Evolutionary conservation across 2,888 invertebrate genomes (phyloP), one percentile per base, ranked within the genome.

Genomic region (Drosophila flavopinicola): DNA sequence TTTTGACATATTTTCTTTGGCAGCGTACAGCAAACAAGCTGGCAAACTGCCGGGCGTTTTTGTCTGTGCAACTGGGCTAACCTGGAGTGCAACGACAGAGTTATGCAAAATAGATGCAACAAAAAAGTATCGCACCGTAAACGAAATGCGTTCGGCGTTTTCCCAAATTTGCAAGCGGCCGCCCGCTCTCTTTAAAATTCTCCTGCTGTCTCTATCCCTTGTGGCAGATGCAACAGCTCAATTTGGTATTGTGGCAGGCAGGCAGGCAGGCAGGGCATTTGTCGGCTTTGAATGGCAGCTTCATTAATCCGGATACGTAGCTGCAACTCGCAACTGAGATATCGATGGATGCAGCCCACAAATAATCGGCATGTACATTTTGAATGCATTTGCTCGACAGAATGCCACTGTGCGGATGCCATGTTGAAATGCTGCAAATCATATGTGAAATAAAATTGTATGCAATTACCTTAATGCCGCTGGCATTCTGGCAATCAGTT

Each of bases 1-100:
- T 82, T 80, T 85, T 85, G 85, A 85, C 80, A 80, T 87, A 87
- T 87, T 87, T 80, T 85, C 78, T 70, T 74, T 85, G 58, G 65
- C 57, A 71, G 58, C 59, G 37, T 60, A 38, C 61, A 48, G 65
- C 69, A 87, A 80, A 73, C 87, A 86, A 78, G 58, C 66, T 64
- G 65, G 11, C 35, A 72, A 64, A 70, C 76, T 64, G 44, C 41
- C 56, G 66, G 65, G 54, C 51, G 53, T 37, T 48, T 53, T 68
- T 53, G 20, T 51, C 67, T 79, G 73, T 84, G 65, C 85, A 80
- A 73, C 70, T 85, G 65, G 82, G 79, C 85, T 86, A 85, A 71
- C 68, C 48, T 66, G 52, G 39, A 41, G 38, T 29, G 51, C 39
- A 30, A 6, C 48, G 39, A 41, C 48, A 54, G 60, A 59, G 69